These are phyloP conservation scores for Hedya salicella DNA, from an alignment of 2,888 invertebrate species.

Conservation along the genomic window DNA sequence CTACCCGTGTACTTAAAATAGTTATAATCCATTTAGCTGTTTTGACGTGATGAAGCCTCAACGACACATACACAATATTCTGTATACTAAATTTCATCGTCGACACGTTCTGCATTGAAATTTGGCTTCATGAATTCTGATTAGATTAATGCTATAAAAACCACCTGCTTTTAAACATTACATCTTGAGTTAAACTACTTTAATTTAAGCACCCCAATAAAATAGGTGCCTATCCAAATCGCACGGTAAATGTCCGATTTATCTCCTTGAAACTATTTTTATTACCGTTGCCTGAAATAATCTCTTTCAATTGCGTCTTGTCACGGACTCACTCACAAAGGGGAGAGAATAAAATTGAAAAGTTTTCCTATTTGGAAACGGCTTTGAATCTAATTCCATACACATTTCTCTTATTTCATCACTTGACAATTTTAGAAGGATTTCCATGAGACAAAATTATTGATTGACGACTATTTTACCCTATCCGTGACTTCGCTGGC, in stretches of 20 bases:
- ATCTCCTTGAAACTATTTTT: conserved; percentile 14
- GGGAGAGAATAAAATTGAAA: background rate
- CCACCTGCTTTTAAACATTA: background rate
- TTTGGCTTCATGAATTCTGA: too few relatives aligned
- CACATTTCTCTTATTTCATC: background rate
- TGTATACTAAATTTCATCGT: too few relatives aligned
- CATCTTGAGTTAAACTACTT: background rate
- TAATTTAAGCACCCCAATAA: conserved; percentile 2
- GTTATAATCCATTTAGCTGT: too few relatives aligned
- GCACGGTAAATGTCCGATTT: conserved; percentile 28
- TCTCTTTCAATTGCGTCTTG: conserved; percentile 25
- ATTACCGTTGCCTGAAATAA: conserved; percentile 16
- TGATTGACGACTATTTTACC: too few relatives aligned
- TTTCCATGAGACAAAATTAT: too few relatives aligned
- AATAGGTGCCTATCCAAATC: conserved; percentile 16
- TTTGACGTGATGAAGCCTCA: too few relatives aligned
- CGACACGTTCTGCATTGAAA: too few relatives aligned
- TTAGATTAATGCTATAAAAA: too few relatives aligned
- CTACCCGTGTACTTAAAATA: too few relatives aligned
- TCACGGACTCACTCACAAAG: conserved; percentile 22
- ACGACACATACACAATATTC: too few relatives aligned
- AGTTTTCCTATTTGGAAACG: background rate
- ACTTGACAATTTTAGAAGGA: too few relatives aligned
- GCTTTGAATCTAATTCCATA: background rate
- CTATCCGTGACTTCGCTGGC: too few relatives aligned